Conservation (phyloP, 2,113 vertebrate genomes). For the Craseonycteris thonglongyai region DNA sequence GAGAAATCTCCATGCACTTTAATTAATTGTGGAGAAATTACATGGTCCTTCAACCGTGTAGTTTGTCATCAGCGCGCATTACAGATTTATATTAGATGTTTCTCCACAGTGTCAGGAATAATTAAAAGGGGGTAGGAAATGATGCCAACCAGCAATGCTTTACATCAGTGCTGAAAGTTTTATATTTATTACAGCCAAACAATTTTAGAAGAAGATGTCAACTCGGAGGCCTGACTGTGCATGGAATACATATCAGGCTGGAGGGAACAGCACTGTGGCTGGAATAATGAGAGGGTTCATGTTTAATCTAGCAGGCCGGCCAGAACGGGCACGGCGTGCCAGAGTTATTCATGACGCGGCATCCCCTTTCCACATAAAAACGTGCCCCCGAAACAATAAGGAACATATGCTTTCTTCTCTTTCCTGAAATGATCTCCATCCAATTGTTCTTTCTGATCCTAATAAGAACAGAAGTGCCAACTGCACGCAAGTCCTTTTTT, state of each 20-base stretch:
- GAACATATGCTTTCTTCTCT: slow-evolving; percentile 77
- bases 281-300: slow-evolving; percentile 77
- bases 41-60: slow-evolving; percentile 99
- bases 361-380: slow-evolving; percentile 76
- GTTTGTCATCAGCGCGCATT: slow-evolving; percentile 99
- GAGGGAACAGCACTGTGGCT: slow-evolving; percentile 68
- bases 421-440: slow-evolving; percentile 65
- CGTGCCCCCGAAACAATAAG: slow-evolving; percentile 78
- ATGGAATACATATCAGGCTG: slow-evolving; percentile 80
- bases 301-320: slow-evolving; percentile 82
- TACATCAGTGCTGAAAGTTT: slow-evolving; percentile 85
- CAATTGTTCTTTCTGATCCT: slow-evolving; percentile 67
- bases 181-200: slow-evolving; percentile 83
- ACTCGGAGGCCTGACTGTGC: slow-evolving; percentile 77
- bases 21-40: slow-evolving; percentile 99
- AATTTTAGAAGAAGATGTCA: slow-evolving; percentile 86
- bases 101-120: slow-evolving; percentile 99
- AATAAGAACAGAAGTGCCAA: slow-evolving; percentile 66
- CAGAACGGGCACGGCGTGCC: slow-evolving; percentile 74
- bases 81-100: slow-evolving; percentile 99
- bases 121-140: slow-evolving; percentile 95
- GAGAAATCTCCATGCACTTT: slow-evolving; percentile 88
- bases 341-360: slow-evolving; percentile 78
- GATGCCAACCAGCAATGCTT: slow-evolving; percentile 89
- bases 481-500: slow-evolving; percentile 21